Conservation (phyloP, 2,888 invertebrate species). For the Sipha maydis region DNA sequence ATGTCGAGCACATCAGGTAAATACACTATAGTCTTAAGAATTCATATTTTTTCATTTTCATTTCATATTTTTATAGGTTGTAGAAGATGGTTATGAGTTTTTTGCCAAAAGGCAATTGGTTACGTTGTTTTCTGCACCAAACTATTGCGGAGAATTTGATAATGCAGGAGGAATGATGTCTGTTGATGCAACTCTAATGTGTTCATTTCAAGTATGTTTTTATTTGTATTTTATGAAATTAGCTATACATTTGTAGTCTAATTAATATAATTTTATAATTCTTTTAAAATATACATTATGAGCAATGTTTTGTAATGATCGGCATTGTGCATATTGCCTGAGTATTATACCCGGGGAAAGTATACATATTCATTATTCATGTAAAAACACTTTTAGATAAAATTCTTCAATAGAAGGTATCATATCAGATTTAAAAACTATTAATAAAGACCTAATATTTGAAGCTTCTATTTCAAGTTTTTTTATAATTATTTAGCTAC, state of each 20-base stretch:
- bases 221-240: background rate
- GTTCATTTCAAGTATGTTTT: conserved; percentile 91
- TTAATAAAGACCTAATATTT: too few relatives aligned
- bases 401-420: too few relatives aligned
- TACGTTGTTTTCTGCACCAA: conserved; percentile 97
- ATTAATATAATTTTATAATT: too few relatives aligned
- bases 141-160: conserved; percentile 98
- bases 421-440: too few relatives aligned
- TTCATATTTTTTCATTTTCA: conserved; percentile 36
- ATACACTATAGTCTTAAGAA: conserved; percentile 15
- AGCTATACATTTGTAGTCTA: background rate
- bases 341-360: too few relatives aligned
- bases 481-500: too few relatives aligned
- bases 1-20: conserved; percentile 95
- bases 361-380: too few relatives aligned
- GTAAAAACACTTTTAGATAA: too few relatives aligned
- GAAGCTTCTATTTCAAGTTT: too few relatives aligned
- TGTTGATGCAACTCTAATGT: conserved; percentile 98
- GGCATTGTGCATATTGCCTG: too few relatives aligned
- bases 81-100: conserved; percentile 99
- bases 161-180: conserved; percentile 99
- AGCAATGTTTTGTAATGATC: too few relatives aligned
- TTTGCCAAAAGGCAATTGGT: conserved; percentile 98
- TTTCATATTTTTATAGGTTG: conserved; percentile 73
- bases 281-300: too few relatives aligned